Percentiles rank a stretch among this genome's conserved stretches.
Conservation (phyloP, 2,113 vertebrate species). For the Ifrita kowaldi region DNA sequence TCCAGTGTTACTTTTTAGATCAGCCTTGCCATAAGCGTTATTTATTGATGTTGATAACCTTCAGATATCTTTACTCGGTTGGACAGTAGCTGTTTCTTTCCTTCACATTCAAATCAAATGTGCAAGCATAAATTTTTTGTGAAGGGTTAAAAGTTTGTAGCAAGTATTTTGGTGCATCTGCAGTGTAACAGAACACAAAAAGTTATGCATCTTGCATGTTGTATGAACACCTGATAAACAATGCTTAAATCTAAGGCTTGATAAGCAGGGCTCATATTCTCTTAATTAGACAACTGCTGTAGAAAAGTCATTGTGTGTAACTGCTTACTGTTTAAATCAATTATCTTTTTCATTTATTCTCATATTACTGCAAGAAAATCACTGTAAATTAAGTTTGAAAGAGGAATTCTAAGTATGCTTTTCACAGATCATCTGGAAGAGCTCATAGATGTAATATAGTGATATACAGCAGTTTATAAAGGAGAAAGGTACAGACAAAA, state of each 20-base stretch:
- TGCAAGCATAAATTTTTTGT: neutral
- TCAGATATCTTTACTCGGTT: neutral
- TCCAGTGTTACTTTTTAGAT: neutral
- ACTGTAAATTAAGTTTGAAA: conserved; percentile 29
- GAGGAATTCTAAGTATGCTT: conserved; percentile 30
- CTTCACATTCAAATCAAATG: neutral
- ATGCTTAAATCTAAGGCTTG: neutral
- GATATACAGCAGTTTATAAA: conserved; percentile 28
- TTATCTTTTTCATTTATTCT: neutral
- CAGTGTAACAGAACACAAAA: neutral
- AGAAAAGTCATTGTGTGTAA: conserved; percentile 19
- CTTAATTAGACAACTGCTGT: conserved; percentile 2
- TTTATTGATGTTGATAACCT: neutral
- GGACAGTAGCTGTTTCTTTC: neutral
- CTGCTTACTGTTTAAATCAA: neutral
- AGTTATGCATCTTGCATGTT: conserved; percentile 24
- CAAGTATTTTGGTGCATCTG: neutral
- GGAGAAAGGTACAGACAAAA: neutral
- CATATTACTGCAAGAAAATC: neutral
- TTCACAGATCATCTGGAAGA: neutral
- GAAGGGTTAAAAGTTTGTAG: conserved; percentile 22
- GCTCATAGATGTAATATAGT: neutral
- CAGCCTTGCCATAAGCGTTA: neutral
- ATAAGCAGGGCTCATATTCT: neutral
- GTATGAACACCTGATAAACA: neutral